Evolutionary conservation across 2,113 vertebrate genomes (phyloP), one percentile per base, ranked within the genome.

Genomic region (Sceloporus tristichus): DNA sequence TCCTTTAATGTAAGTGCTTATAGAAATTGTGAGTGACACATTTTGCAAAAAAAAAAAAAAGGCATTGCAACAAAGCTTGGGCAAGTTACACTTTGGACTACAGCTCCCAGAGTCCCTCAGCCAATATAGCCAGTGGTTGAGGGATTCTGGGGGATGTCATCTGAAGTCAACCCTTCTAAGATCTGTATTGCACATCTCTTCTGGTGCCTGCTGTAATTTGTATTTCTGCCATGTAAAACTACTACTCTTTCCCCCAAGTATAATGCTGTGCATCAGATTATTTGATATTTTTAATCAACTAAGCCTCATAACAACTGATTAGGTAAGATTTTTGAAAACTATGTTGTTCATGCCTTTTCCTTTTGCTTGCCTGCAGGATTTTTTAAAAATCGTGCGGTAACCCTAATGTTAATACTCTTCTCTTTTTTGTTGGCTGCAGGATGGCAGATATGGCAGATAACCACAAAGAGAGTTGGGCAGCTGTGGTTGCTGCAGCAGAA

Each of bases 401-500:
- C 2, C 59, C 59, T 65, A 40, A 16, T 10, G 2, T 77, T 56
- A 1, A n/a, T 19, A 16, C 7, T 21, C 5, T 66, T 65, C 18
- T 73, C 9, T 13, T 18, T 83, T 29, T 87, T 68, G 29, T 77
- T 66, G 71, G 42, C 23, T 68, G 14, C 79, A 88, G 85, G 93
- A 96, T 96, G 96, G 94, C 95, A 0, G 97, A 97, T 85, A 95
- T 98, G 96, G 97, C 97, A 53, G 98, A 98, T 94, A 98, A 98
- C 95, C 98, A 98, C 96, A 97, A 53, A 89, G 98, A 98, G 91
- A 98, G 97, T 96, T 99, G 98, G 98, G 95, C 97, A 92, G 97
- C 95, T 0, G 95, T 99, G 13, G 95, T 98, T 48, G 96, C 97
- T 48, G 97, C 98, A 0, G 98, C 97, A 0, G 98, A 98, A 81